phyloP scores from a whole-genome alignment of 1,140 invertebrate genomes.

The Venturia canescens region DNA sequence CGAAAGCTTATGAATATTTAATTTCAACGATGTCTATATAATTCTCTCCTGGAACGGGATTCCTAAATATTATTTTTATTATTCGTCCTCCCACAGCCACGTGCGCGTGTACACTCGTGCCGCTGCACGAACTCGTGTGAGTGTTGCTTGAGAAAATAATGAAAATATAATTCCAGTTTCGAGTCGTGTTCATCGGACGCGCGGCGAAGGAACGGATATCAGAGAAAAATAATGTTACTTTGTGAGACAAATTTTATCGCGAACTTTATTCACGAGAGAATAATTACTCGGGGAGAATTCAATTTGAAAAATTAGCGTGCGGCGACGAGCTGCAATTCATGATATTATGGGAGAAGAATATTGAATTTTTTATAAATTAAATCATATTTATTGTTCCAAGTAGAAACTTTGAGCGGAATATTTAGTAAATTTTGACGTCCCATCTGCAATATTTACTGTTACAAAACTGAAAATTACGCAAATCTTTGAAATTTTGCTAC shows the following conservation, averaged over 20 bases:
- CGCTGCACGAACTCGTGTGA: not conserved
- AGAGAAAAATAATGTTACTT: not conserved
- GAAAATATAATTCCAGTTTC: not conserved
- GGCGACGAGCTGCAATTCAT: too few relatives aligned
- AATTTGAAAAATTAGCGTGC: too few relatives aligned
- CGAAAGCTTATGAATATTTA: constrained; percentile 23
- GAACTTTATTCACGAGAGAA: not conserved
- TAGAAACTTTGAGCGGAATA: too few relatives aligned
- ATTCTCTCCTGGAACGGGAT: not conserved
- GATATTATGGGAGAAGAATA: too few relatives aligned
- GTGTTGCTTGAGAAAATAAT: not conserved
- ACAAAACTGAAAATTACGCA: too few relatives aligned
- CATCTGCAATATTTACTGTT: too few relatives aligned
- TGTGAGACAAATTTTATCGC: constrained; percentile 1
- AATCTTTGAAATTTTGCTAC: too few relatives aligned
- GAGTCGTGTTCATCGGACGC: not conserved
- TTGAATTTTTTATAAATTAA: too few relatives aligned
- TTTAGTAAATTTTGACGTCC: too few relatives aligned
- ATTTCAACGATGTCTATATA: not conserved
- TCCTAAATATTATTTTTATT: not conserved
- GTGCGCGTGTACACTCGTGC: not conserved
- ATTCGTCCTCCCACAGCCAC: not conserved
- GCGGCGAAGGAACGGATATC: not conserved
- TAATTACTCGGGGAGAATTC: too few relatives aligned
- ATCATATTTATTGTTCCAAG: too few relatives aligned